Evolutionary conservation across 2,888 invertebrate genomes (phyloP).

Genomic region (Agrochola macilenta): DNA sequence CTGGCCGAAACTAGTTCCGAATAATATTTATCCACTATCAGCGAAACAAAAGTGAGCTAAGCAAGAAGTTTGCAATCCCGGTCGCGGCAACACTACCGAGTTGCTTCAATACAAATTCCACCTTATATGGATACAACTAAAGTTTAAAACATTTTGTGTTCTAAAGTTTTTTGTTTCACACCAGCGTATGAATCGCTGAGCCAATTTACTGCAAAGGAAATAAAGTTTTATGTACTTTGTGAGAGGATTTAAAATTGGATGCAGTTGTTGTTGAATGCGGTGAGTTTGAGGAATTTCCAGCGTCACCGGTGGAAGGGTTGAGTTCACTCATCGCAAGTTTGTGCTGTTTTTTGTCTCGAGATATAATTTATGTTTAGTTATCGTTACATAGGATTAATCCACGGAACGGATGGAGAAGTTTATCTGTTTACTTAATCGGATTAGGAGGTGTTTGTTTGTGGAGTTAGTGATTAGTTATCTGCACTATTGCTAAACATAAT

Average conservation of each 20-base stretch:
- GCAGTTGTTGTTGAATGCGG: constrained; percentile 49
- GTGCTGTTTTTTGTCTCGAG: constrained; percentile 56
- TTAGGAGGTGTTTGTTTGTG: constrained; percentile 46
- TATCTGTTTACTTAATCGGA: constrained; percentile 36
- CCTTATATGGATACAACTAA: constrained; percentile 50
- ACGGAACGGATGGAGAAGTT: constrained; percentile 26
- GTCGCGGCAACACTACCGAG: constrained; percentile 59
- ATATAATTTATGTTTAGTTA: constrained; percentile 59
- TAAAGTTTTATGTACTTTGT: constrained; percentile 44
- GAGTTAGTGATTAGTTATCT: constrained; percentile 36
- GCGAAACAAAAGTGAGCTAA: constrained; percentile 80
- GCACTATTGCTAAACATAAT: constrained; percentile 13
- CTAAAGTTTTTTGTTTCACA: constrained; percentile 54
- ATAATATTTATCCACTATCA: constrained; percentile 84
- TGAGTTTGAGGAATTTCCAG: constrained; percentile 59
- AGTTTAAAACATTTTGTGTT: constrained; percentile 38
- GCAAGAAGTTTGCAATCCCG: constrained; percentile 77
- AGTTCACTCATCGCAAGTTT: constrained; percentile 56
- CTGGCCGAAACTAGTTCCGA: constrained; percentile 79
- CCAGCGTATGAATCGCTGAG: constrained; percentile 40
- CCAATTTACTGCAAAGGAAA: constrained; percentile 34
- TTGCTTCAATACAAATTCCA: constrained; percentile 60
- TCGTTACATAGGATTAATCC: constrained; percentile 27
- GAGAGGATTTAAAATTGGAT: constrained; percentile 39
- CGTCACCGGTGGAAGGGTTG: constrained; percentile 51